Evolutionary conservation across 2,797 vertebrate genomes (phyloP), one percentile per base, ranked within the genome.

Genomic region (Darevskia nairensis): DNA sequence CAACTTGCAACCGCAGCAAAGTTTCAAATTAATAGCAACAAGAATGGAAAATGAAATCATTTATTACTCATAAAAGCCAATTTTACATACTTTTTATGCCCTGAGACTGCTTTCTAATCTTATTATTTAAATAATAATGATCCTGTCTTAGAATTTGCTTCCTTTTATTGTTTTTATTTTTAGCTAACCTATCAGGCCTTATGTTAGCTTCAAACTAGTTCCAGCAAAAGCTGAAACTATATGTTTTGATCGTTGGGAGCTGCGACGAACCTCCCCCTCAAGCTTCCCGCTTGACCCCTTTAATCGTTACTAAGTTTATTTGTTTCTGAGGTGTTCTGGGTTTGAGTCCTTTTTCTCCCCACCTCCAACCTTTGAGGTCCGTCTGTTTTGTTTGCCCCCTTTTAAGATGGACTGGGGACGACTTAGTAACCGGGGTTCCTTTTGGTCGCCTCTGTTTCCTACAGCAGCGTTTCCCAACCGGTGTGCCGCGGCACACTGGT

Each of bases 71-170:
- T 95, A 95, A 95, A 94, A 95, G 90, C 90, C 89, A 92, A 92
- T 95, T 96, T 95, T 94, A 74, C 93, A 91, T 79, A 89, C 89
- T 94, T 96, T 93, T 95, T 93, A 93, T 94, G 94, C 92, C 95
- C 94, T 92, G 91, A 94, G 96, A 96, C 92, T 89, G 89, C 93
- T 96, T 96, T 95, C 93, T 95, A 95, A 95, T 96, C 94, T 95
- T 96, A 95, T 95, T 96, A 94, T 96, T 97, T 95, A 91, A 96
- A 95, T 96, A 96, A 95, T 96, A 96, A 96, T 95, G 94, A 93
- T 92, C 87, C 88, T 86, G 61, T 90, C 89, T 89, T 93, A 87
- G 90, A 93, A 84, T 94, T 92, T 88, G 85, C 68, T 23, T 77
- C 84, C 46, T 89, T 82, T 90, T 89, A 69, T 44, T 90, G 85